A percentile compares a stretch with the other conserved stretches of the same genome.
Conservation (phyloP, 35 echinoderm and acorn worm species). For the Chiridota heheva region DNA sequence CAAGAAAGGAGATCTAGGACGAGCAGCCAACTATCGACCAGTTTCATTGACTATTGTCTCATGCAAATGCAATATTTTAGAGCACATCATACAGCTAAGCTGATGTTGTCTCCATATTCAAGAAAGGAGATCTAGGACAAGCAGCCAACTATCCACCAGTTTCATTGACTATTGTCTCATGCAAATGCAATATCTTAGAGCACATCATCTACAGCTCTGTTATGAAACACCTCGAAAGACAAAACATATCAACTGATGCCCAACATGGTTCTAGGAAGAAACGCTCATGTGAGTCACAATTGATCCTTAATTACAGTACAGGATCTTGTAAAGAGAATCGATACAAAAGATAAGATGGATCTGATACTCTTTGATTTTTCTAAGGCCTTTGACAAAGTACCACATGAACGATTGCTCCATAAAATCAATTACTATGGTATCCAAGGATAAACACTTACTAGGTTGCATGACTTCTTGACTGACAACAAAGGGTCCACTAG, state of each 20-base stretch:
- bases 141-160: conserved; percentile 39
- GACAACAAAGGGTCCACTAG: not conserved
- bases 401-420: too few species aligned
- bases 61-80: conserved; percentile 40
- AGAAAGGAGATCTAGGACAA: conserved; percentile 1
- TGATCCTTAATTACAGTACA: conserved; percentile 19
- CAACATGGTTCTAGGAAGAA: conserved; percentile 54
- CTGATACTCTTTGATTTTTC: not conserved
- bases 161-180: conserved; percentile 31
- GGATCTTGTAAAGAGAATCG: conserved; percentile 16
- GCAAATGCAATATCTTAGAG: conserved; percentile 49
- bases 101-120: not conserved
- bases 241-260: conserved; percentile 9
- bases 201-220: conserved; percentile 57
- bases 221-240: conserved; percentile 41
- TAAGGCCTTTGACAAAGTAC: too few species aligned
- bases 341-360: conserved; percentile 1
- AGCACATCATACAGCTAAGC: conserved; percentile 45
- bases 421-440: too few species aligned
- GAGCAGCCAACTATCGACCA: conserved; percentile 28
- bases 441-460: not conserved
- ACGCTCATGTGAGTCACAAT: conserved; percentile 53
- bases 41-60: conserved; percentile 41
- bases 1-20: conserved; percentile 4
- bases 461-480: not conserved